phyloP scores from a whole-genome alignment of 2,113 vertebrate genomes.

The Leucopternis melanops region DNA sequence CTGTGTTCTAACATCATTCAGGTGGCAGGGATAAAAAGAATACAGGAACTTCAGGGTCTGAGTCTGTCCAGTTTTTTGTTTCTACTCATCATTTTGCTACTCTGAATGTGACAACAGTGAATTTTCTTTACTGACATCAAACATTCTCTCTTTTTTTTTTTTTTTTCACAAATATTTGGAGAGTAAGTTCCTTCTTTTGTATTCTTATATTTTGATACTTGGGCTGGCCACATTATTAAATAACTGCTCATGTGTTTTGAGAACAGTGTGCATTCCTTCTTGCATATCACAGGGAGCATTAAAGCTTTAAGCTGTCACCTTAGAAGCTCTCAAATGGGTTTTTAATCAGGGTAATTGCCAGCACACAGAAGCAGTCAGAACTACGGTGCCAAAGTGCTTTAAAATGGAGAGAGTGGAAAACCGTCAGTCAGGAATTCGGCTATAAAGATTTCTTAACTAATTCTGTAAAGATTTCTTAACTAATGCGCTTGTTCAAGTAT shows the following conservation, averaged over 20 bases:
- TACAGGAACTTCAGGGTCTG: background rate
- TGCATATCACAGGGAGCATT: background rate
- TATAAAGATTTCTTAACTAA: background rate
- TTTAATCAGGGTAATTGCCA: conserved; percentile 29
- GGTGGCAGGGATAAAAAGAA: background rate
- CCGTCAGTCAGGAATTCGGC: background rate
- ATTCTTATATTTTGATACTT: background rate
- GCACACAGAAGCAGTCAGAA: background rate
- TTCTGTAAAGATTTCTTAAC: background rate
- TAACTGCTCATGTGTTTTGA: background rate
- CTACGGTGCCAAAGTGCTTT: background rate
- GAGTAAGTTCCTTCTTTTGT: background rate
- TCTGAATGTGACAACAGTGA: background rate
- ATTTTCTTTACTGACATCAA: background rate
- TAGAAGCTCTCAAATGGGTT: background rate
- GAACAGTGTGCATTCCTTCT: background rate
- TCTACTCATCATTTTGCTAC: background rate
- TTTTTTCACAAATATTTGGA: background rate
- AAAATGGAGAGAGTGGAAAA: background rate
- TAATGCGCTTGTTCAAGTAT: background rate
- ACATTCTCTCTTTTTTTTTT: background rate
- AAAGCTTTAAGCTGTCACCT: background rate
- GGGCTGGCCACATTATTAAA: background rate
- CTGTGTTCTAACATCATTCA: background rate
- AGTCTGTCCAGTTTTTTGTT: background rate